phyloP scores from a whole-genome alignment of 2,113 vertebrate genomes.

The Cathartes aura region DNA sequence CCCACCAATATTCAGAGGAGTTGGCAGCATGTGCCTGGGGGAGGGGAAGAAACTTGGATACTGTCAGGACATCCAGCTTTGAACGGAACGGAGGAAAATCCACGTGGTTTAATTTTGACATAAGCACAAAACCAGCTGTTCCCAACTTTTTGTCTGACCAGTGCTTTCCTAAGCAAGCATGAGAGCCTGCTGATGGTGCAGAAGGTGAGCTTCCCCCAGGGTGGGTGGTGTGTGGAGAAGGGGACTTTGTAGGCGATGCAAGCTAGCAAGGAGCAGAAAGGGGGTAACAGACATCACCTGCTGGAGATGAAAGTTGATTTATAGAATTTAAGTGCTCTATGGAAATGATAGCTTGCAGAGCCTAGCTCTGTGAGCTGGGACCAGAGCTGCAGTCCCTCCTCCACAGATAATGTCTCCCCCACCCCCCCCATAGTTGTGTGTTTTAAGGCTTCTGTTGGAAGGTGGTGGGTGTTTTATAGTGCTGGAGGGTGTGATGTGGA shows the following conservation, averaged over 20 bases:
- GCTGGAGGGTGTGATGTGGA: not conserved
- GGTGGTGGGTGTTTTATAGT: not conserved
- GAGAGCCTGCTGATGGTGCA: not conserved
- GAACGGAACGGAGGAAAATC: not conserved
- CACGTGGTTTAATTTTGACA: not conserved
- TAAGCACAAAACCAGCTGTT: not conserved
- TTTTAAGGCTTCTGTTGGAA: not conserved
- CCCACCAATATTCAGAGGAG: not conserved
- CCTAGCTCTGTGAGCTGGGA: not conserved
- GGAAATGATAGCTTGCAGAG: not conserved
- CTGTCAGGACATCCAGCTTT: not conserved
- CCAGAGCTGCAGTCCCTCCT: not conserved
- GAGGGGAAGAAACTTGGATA: not conserved
- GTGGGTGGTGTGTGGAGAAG: not conserved
- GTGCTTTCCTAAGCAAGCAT: not conserved
- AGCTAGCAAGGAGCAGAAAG: not conserved
- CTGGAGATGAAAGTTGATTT: not conserved
- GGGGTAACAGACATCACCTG: not conserved
- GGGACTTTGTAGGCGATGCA: not conserved
- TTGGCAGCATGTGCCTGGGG: not conserved
- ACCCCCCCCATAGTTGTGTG: accelerated
- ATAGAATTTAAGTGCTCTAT: not conserved
- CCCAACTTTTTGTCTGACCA: not conserved
- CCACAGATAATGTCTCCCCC: not conserved
- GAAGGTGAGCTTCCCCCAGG: not conserved